Percentiles rank a stretch among this genome's conserved stretches.
phyloP scores from a whole-genome alignment of 2,888 invertebrate genomes.

The Drosophila trichaetosa region DNA sequence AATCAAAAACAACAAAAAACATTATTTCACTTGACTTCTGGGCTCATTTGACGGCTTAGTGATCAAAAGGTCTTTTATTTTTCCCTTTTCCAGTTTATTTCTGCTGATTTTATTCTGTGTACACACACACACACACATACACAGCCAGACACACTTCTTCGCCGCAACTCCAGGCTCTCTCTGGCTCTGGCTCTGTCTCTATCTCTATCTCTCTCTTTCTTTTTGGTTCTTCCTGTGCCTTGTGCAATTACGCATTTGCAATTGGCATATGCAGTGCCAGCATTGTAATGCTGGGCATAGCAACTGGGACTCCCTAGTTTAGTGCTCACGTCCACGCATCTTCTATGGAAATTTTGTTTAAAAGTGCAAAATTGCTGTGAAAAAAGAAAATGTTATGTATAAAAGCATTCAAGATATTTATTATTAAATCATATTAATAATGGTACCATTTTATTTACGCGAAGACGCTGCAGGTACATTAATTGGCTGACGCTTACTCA shows the following conservation, averaged over 20 bases:
- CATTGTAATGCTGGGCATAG: not conserved
- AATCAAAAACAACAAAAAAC: too few species aligned
- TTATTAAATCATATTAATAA: not conserved
- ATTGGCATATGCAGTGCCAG: not conserved
- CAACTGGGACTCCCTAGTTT: not conserved
- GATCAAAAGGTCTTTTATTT: not conserved
- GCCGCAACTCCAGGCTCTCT: not conserved
- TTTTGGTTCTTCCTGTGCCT: not conserved
- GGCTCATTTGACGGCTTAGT: too few species aligned
- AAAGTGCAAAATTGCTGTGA: not conserved
- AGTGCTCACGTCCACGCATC: not conserved
- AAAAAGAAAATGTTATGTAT: not conserved
- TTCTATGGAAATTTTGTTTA: not conserved
- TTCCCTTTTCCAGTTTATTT: not conserved
- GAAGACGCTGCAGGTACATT: not conserved
- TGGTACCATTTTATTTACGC: not conserved
- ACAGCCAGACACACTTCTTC: not conserved
- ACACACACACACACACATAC: not conserved
- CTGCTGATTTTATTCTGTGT: not conserved
- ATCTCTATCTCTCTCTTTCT: not conserved
- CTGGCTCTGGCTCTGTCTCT: not conserved
- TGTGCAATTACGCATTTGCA: not conserved
- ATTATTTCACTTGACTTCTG: too few species aligned
- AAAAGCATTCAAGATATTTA: not conserved
- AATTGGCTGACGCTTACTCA: slow-evolving; percentile 1